Evolutionary conservation across 2,797 vertebrate genomes (phyloP), one percentile per base, ranked within the genome.

Genomic region (Leuciscus waleckii): DNA sequence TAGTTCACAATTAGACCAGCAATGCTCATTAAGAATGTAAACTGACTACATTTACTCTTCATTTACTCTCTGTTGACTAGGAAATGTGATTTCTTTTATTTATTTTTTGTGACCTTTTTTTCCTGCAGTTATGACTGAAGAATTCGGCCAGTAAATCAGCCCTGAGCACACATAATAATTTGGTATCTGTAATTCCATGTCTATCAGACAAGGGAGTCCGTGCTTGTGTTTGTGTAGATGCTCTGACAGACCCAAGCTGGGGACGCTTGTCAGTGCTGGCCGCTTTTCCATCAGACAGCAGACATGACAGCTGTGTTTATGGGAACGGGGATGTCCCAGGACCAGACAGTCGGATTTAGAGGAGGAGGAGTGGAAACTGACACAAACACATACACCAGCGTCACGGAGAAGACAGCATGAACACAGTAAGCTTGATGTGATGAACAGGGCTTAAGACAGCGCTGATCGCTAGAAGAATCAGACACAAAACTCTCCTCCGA

Each of bases 251-350:
- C 91, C 88, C 92, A 92, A 91, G 90, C 91, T 93, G 91, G 91
- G 93, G 93, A 94, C 83, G 83, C 92, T 93, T 95, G 94, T 94
- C 90, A 93, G 86, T 21, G 90, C 91, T 92, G 88, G 93, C 92
- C 91, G 91, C 93, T 93, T 93, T 94, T 90, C 91, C 90, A 84
- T 93, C 91, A 93, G 92, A 90, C 94, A 93, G 96, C 93, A 94
- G 95, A 97, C 94, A 96, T 97, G 95, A 94, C 95, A 95, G 95
- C 95, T 93, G 91, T 94, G 90, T 92, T 92, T 92, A 94, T 95
- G 93, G 84, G 68, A 79, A 82, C 43, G 58, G 83, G 78, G 81
- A 86, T 85, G 69, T 84, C 85, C 85, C 86, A 90, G 83, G 73
- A 88, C 78, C 67, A 85, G 85, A 81, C 71, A 84, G 85, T 69